Evolutionary conservation across 2,888 invertebrate species (phyloP).

Genomic region (Latheticus oryzae): DNA sequence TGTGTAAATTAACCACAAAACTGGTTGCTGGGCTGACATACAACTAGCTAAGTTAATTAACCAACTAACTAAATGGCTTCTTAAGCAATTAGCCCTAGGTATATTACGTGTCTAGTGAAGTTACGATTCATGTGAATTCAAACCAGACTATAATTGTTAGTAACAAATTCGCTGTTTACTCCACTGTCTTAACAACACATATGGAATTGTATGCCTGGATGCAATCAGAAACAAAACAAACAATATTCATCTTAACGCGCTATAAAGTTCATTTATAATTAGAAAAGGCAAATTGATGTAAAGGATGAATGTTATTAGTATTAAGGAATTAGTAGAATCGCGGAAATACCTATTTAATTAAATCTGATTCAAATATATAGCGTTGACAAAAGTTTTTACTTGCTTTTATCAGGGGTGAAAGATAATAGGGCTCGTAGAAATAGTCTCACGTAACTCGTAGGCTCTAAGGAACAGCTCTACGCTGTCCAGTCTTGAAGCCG

Average conservation of each 20-base stretch:
- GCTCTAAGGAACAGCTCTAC: constrained; percentile 39
- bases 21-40: constrained; percentile 55
- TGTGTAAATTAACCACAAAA: constrained; percentile 55
- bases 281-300: constrained; percentile 31
- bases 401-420: constrained; percentile 26
- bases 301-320: constrained; percentile 17
- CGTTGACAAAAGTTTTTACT: constrained; percentile 31
- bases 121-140: constrained; percentile 58
- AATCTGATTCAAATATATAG: constrained; percentile 28
- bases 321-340: constrained; percentile 19
- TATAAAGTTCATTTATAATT: constrained; percentile 35
- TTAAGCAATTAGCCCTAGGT: constrained; percentile 63
- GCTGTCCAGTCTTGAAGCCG: constrained; percentile 38
- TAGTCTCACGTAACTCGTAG: constrained; percentile 44
- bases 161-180: constrained; percentile 42
- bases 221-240: constrained; percentile 40
- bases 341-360: constrained; percentile 30
- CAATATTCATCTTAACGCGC: constrained; percentile 23
- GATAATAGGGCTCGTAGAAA: constrained; percentile 42
- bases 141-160: constrained; percentile 52
- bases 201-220: constrained; percentile 34
- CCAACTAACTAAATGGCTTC: constrained; percentile 62
- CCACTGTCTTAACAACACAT: constrained; percentile 41
- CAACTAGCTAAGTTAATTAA: constrained; percentile 60
- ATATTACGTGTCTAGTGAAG: constrained; percentile 59